Evolutionary conservation across 2,113 vertebrate species (phyloP), one percentile per base, ranked within the genome.

Genomic region (Anoura caudifer): DNA sequence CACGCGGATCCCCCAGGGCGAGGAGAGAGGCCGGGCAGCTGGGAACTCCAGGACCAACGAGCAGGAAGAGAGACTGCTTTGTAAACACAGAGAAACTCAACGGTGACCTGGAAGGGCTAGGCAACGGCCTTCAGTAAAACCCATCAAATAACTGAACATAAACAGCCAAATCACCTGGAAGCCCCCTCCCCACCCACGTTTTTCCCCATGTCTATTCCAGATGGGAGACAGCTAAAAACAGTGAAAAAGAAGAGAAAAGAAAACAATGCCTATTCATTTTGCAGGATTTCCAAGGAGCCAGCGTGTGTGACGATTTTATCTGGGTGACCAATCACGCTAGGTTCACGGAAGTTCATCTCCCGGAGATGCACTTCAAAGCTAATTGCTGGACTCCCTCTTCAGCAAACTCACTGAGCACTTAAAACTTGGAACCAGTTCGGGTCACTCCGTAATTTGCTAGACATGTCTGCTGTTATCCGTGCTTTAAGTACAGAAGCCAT

Each of bases 341-440:
- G 79, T 52, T 67, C 0, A 70, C 33, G 2, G 33, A 10, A n/a
- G 45, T 22, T 13, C 31, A 4, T 17, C 47, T 12, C 45, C 75
- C 47, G 5, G 14, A 59, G 54, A n/a, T 3, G 70, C 69, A 52
- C 59, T 50, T 86, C 36, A 3, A 24, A 12, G 54, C 0, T 89
- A 52, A 81, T 84, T 43, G 77, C 17, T 31, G 33, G 69, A n/a
- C 77, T 92, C 75, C 75, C 31, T 67, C 88, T 41, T 79, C 24
- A 20, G 56, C 80, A 69, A 76, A 81, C 72, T 76, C 94, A 77
- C 54, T 33, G 65, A 92, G 65, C 4, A 4, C 91, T 97, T 47
- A 16, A 11, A 83, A 85, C 59, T 83, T 97, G 75, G 92, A 95
- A 91, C 41, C 85, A 41, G 86, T 87, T 84, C 95, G 93, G 94